These are phyloP conservation scores for Mythimna loreyi DNA, from an alignment of 2,888 invertebrate genomes.

Conservation along the genomic window DNA sequence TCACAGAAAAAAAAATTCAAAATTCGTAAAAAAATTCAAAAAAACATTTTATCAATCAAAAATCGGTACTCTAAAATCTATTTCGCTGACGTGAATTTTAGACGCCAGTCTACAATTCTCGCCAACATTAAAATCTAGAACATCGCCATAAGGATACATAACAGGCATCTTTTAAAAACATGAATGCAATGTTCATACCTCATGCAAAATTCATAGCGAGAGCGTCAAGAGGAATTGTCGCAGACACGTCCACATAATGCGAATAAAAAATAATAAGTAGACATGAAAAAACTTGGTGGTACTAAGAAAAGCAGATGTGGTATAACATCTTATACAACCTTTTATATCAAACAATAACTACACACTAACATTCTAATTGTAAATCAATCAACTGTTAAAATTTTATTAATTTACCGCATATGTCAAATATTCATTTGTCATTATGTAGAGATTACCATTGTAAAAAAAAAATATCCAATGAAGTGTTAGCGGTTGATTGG, in stretches of 20 bases:
- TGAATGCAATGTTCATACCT: conserved; percentile 42
- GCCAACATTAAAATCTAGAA: background rate
- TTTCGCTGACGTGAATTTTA: background rate
- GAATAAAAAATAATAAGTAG: conserved; percentile 49
- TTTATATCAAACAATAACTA: no score
- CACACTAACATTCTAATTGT: no score
- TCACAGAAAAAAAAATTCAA: no score
- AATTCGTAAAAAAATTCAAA: no score
- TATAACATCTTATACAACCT: no score
- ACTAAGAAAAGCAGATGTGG: conserved; percentile 11
- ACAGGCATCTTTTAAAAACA: conserved; percentile 34
- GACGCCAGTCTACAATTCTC: no score
- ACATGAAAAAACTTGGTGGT: conserved; percentile 20
- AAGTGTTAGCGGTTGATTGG: no score
- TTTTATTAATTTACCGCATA: no score
- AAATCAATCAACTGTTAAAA: no score
- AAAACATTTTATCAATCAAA: background rate
- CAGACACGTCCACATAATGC: conserved; percentile 9
- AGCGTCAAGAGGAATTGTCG: conserved; percentile 34
- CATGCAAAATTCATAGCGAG: conserved; percentile 43
- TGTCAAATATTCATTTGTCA: no score
- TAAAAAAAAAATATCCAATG: no score
- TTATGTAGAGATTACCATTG: no score
- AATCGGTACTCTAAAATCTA: background rate
- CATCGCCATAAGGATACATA: background rate